These are phyloP conservation scores for Hypomesus transpacificus DNA, from an alignment of 2,113 vertebrate species.

Conservation along the genomic window DNA sequence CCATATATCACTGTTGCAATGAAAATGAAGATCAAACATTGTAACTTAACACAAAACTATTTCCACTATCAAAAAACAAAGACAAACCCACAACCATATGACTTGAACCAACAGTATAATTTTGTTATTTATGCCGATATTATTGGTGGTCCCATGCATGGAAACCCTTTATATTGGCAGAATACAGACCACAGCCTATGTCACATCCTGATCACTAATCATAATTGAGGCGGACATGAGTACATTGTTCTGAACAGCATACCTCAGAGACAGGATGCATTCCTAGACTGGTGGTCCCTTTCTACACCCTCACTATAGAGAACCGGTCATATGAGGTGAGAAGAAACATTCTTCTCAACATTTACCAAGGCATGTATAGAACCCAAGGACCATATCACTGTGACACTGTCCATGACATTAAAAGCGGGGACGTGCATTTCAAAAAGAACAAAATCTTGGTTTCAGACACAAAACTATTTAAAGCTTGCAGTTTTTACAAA, in stretches of 20 bases:
- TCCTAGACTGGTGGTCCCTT: constrained; percentile 8
- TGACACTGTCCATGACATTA: no score
- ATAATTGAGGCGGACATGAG: constrained; percentile 19
- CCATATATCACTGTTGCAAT: background rate
- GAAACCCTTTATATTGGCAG: background rate
- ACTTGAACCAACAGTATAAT: background rate
- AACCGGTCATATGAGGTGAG: constrained; percentile 36
- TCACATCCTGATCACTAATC: background rate
- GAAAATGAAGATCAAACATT: background rate
- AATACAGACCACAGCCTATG: background rate
- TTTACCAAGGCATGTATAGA: constrained; percentile 17
- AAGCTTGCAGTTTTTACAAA: no score
- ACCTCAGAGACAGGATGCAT: constrained; percentile 38
- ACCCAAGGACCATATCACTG: background rate
- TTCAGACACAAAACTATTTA: no score
- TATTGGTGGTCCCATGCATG: background rate
- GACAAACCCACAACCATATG: no score
- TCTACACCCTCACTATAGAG: constrained; percentile 12
- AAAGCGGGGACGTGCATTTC: background rate
- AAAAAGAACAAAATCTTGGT: background rate
- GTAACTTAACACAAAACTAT: no score
- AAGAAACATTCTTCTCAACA: constrained; percentile 8
- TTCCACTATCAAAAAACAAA: no score
- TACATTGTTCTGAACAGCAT: constrained; percentile 11
- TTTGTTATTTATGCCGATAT: background rate